Evolutionary conservation across 2,888 invertebrate genomes (phyloP), one percentile per base, ranked within the genome.

Genomic region (Stenotaenia linearis): DNA sequence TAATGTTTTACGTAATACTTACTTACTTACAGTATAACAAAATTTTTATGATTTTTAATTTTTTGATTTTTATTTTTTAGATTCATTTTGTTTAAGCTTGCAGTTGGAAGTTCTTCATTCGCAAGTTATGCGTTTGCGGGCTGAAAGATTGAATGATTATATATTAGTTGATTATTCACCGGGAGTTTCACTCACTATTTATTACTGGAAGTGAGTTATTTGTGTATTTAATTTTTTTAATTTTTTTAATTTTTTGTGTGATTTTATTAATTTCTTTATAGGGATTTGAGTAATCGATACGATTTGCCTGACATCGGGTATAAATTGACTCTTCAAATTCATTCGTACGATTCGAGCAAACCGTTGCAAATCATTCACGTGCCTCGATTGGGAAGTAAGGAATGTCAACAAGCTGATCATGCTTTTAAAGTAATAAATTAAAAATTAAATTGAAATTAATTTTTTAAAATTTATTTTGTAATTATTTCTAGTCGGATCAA

Each of bases 41-140:
- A 7, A 18, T 18, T 18, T n/a, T 0, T 32, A 23, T 32, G 15
- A 1, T 37, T 76, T 37, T 15, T 45, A 2, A n/a, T n/a, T n/a
- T n/a, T n/a, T n/a, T n/a, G n/a, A n/a, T n/a, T n/a, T n/a, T n/a
- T 40, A 9, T 0, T 45, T 77, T 23, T 28, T 61, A 84, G 83
- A 96, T 82, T 94, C 92, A 85, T 98, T 99, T 87, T 97, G 97
- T 85, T 95, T 97, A 84, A 95, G 96, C 0, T 88, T 99, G 32
- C 98, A 99, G 84, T 88, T 99, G 35, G 97, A 98, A 87, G 89
- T 93, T 21, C 84, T 90, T 6, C 86, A 87, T 82, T 88, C 88
- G 80, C 89, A 89, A 85, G 87, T 81, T 0, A 88, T 96, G 83
- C 90, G 96, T 75, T 88, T 98, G 76, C 94, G 95, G 84, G 90